Evolutionary conservation across 2,797 vertebrate genomes (phyloP), one percentile per base, ranked within the genome.

Genomic region (Podarcis siculus): DNA sequence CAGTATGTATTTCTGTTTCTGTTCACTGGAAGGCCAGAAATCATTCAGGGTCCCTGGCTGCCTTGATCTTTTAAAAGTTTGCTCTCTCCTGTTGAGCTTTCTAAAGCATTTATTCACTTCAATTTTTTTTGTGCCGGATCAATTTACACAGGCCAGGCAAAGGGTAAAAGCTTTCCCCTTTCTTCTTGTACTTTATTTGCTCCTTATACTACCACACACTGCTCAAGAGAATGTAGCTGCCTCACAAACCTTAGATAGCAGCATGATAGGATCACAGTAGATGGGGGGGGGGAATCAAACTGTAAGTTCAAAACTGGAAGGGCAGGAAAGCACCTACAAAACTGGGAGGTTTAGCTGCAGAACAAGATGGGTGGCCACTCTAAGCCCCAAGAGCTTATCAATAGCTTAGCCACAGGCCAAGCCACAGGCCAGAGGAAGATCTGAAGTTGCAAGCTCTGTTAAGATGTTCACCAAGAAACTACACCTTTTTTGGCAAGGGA

Each of bases 281-380:
- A 55, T 61, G 58, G 3, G 45, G 45, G 45, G 35, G 35, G 35
- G 35, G 19, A 23, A 91, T 87, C 69, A 87, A 87, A 87, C 71
- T n/a, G 37, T 42, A 87, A 85, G 42, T 95, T 93, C 88, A 94
- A 95, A 95, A 95, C 89, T 83, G n/a, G 19, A 84, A 91, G 92
- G 88, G 42, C 80, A 92, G 80, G 32, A 71, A 95, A 88, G 83
- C 5, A 79, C 90, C 88, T 93, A 91, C 90, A 94, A 91, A 95
- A 91, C 69, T 32, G 89, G 58, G 76, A 82, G 49, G 61, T 87
- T 90, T 79, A 77, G 86, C 89, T 89, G 79, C 82, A 90, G 91
- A 84, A 45, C 94, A 90, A 92, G 85, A 91, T 96, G 93, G 94
- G 95, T 97, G 95, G 94, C 86, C 94, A 93, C 64, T 86, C 93